These are phyloP conservation scores for Centropus bengalensis DNA, from an alignment of 2,113 vertebrate genomes.

Conservation along the genomic window DNA sequence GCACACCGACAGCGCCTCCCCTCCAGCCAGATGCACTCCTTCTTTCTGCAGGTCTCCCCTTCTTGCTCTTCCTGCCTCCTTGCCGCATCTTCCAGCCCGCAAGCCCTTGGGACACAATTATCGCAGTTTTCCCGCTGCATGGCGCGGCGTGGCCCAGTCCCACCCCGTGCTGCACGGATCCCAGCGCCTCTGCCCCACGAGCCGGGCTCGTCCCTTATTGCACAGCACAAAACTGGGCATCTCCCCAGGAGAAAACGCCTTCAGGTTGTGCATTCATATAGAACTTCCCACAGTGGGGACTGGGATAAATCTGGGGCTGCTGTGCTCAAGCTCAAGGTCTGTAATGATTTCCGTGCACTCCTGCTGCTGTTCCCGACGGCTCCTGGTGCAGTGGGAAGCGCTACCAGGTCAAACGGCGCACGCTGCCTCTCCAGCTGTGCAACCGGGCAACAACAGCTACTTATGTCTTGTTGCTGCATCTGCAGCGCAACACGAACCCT, in stretches of 20 bases:
- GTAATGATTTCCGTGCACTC: background rate
- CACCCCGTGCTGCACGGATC: too few species aligned
- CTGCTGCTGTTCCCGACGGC: background rate
- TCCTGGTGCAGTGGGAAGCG: background rate
- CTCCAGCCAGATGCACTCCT: background rate
- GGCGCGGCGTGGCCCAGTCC: background rate
- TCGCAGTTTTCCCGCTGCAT: background rate
- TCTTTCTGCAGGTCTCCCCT: background rate
- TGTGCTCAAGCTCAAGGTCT: background rate
- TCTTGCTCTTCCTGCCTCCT: background rate
- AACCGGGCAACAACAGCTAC: background rate
- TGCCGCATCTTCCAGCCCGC: background rate
- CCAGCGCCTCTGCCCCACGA: background rate
- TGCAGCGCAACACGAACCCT: background rate
- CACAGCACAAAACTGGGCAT: background rate
- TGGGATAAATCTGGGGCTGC: accelerated
- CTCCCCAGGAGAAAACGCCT: background rate
- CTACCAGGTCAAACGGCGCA: background rate
- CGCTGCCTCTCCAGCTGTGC: background rate
- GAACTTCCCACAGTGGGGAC: background rate
- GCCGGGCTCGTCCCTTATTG: background rate
- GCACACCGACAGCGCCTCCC: background rate
- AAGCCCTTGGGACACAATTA: background rate
- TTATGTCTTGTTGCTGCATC: background rate
- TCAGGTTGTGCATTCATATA: background rate